Evolutionary conservation across 2,113 vertebrate genomes (phyloP), one percentile per base, ranked within the genome.

Genomic region (Tursiops truncatus): DNA sequence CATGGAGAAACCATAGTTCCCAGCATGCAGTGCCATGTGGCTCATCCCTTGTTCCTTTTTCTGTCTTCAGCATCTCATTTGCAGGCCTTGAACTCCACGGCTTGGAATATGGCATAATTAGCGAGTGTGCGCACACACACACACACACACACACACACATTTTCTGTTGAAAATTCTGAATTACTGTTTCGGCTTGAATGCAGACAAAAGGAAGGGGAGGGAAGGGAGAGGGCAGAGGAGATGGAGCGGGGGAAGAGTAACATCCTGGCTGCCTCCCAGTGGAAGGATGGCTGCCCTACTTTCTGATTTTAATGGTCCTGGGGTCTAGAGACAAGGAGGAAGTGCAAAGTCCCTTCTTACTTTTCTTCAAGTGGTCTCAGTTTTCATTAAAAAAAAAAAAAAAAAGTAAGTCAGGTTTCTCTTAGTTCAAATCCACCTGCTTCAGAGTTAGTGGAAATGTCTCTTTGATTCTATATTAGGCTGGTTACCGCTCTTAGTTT

Each of bases 171-270:
- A 70, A 70, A 38, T 28, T 58, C 41, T 58, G 53, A 89, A 8
- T 60, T 33, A 28, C 6, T 58, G 23, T 70, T 28, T 88, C 50
- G 63, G 23, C 38, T 1, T 65, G 47, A 44, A 85, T 5, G 8
- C 8, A 67, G 68, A 36, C 8, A 58, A 5, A 15, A 25, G 36
- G 20, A 53, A 53, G 4, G 6, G 41, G 15, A 6, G 21, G n/a
- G 20, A 36, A 20, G 23, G 68, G 33, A 26, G 0, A 33, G 21
- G 33, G 9, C 10, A 17, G 11, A 3, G 76, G 25, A 60, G 44
- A 44, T 9, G 6, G 21, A 1, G 3, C 0, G 20, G 21, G 36
- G 23, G 7, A 71, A 50, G 13, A 50, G 25, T 38, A 62, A 6
- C 20, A 33, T 11, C 62, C 58, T 70, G 9, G 18, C 21, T 10